Evolutionary conservation across 1,140 invertebrate species (phyloP), one percentile per base, ranked within the genome.

Genomic region (Drosophila rufa): DNA sequence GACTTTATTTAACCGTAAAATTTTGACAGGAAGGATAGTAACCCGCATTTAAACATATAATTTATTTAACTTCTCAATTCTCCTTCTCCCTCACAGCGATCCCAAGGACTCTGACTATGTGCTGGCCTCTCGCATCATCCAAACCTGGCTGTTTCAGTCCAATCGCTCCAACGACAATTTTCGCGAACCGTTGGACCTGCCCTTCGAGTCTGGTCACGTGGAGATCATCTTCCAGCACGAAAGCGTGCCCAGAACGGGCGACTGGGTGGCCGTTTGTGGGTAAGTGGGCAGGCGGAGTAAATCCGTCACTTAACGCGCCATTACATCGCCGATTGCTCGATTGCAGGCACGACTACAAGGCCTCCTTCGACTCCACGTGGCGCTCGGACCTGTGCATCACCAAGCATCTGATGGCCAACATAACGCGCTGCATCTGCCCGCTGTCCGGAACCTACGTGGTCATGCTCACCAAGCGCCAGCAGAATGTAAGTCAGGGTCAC

Each of bases 61-160:
- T 40, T 40, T 5, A 33, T 9, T 33, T 2, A 33, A 9, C 11
- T 9, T 8, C 8, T 9, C 33, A 9, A 22, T 57, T 45, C n/a
- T 42, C 27, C 14, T 15, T 47, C 40, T 76, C 17, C 33, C 27
- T 82, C 80, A 19, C 81, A 96, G 95, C 48, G 95, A 96, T 80
- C 95, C 95, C 5, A 94, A 93, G 17, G 95, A 96, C 82, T 91
- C 95, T 47, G 95, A 96, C 82, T 96, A 95, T 90, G 94, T 94
- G 70, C 93, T 96, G 17, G 94, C 95, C 67, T 96, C 95, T 1
- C 94, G 94, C 66, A 92, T 96, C 14, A 93, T 95, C 22, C 93
- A 93, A 17, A 93, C 95, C 3, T 93, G 93, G 62, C 80, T 95
- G 0, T 93, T 92, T 60, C 91, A 92, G 48, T 92, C 91, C 17